Percentiles rank a stretch among this genome's conserved stretches.
phyloP scores from a whole-genome alignment of 2,888 invertebrate genomes.

The Tipula confusa region DNA sequence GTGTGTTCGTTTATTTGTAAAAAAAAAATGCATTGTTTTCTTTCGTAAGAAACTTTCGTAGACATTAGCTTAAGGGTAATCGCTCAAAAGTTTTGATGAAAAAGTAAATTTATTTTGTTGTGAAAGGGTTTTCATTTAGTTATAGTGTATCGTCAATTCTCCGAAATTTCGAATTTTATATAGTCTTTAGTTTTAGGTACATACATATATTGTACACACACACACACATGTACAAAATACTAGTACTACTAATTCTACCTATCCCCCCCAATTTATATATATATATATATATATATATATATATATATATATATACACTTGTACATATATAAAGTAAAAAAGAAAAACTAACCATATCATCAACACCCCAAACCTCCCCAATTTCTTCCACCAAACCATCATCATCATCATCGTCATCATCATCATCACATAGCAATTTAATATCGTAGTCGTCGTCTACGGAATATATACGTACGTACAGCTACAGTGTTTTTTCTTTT shows the following conservation, averaged over 20 bases:
- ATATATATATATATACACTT: background rate
- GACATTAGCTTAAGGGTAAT: background rate
- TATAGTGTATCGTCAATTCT: background rate
- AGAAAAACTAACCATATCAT: slow-evolving; percentile 4
- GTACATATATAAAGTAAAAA: background rate
- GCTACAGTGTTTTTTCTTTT: slow-evolving; percentile 26
- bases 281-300: no score
- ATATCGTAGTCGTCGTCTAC: slow-evolving; percentile 29
- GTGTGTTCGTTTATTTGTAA: background rate
- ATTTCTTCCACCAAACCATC: slow-evolving; percentile 5
- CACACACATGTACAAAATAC: background rate
- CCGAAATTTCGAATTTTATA: background rate
- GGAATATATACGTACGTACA: slow-evolving; percentile 20
- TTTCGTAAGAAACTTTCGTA: background rate
- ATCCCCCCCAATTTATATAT: background rate
- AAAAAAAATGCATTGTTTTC: background rate
- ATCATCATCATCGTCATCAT: background rate
- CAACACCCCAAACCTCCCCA: background rate
- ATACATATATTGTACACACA: background rate
- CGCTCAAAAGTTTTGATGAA: background rate
- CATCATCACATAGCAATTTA: slow-evolving; percentile 20
- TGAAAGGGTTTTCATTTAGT: background rate
- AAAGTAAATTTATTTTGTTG: background rate
- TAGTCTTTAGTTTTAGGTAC: no score
- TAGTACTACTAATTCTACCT: slow-evolving; percentile 25